phyloP scores from a whole-genome alignment of 2,888 invertebrate genomes.

The Acronicta aceris region DNA sequence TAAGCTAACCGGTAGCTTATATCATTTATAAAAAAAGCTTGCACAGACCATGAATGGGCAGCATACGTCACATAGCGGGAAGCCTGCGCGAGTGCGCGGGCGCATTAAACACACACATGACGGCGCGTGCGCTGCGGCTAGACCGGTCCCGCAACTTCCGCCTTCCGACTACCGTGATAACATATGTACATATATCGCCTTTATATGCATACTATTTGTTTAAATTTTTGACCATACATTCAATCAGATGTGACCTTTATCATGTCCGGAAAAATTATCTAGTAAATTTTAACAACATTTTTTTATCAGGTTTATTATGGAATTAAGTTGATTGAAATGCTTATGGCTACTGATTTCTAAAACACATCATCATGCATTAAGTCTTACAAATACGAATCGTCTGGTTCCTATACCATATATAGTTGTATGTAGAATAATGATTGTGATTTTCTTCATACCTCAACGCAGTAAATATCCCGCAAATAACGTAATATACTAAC shows the following conservation, averaged over 20 bases:
- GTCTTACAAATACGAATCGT: background rate
- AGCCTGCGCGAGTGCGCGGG: conserved; percentile 56
- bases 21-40: conserved; percentile 46
- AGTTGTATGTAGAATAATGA: too few relatives aligned
- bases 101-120: conserved; percentile 49
- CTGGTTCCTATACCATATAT: background rate
- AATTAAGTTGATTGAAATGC: conserved; percentile 14
- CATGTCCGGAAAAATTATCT: conserved; percentile 24
- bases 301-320: conserved; percentile 2
- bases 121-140: conserved; percentile 51
- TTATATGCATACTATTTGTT: conserved; percentile 39
- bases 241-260: conserved; percentile 42
- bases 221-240: conserved; percentile 23
- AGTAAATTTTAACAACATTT: conserved; percentile 8
- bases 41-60: conserved; percentile 62
- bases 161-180: conserved; percentile 74
- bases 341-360: conserved; percentile 2
- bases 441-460: too few relatives aligned
- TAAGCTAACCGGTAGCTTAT: conserved; percentile 34
- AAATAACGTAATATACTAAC: background rate
- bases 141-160: conserved; percentile 75
- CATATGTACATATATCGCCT: conserved; percentile 43
- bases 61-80: conserved; percentile 67
- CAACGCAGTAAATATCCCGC: too few relatives aligned
- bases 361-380: background rate